Percentiles rank a stretch among this genome's conserved stretches.
Evolutionary conservation across 2,113 vertebrate species (phyloP).

Genomic region (Oxyruncus cristatus): DNA sequence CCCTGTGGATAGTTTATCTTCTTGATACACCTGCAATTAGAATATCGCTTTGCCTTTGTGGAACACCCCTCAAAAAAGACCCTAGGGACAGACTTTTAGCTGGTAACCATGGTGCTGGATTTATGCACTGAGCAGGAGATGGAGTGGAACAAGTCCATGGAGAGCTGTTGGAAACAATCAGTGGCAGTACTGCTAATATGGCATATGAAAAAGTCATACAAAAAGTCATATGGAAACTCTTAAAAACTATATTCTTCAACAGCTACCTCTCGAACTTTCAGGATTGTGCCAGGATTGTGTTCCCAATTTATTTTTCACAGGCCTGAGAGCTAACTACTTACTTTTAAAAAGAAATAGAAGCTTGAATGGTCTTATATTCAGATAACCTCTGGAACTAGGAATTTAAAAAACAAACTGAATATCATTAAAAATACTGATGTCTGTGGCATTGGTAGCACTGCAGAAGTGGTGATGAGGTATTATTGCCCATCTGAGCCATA

Average conservation of each 20-base stretch:
- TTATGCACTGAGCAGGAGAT: rapidly evolving
- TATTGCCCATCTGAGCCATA: not conserved
- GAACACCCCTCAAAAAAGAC: not conserved
- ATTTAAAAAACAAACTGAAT: not conserved
- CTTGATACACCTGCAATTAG: not conserved
- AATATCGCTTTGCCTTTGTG: not conserved
- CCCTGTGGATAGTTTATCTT: not conserved
- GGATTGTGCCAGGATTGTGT: not conserved
- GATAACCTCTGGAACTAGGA: not conserved
- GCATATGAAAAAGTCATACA: not conserved
- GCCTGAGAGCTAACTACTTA: not conserved
- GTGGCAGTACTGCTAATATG: not conserved
- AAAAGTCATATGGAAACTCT: conserved; percentile 6
- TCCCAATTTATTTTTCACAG: conserved; percentile 10
- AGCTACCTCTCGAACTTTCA: not conserved
- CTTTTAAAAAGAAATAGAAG: not conserved
- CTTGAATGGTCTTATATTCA: not conserved
- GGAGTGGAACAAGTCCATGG: not conserved
- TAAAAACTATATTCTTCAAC: not conserved
- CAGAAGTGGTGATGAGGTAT: not conserved
- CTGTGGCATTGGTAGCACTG: not conserved
- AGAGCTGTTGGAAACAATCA: not conserved
- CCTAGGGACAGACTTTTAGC: not conserved
- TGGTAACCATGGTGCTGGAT: not conserved
- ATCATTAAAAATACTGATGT: not conserved